Percentiles rank a stretch among this genome's conserved stretches.
phyloP scores from a whole-genome alignment of 2,888 invertebrate species.

The Eupithecia exiguata region DNA sequence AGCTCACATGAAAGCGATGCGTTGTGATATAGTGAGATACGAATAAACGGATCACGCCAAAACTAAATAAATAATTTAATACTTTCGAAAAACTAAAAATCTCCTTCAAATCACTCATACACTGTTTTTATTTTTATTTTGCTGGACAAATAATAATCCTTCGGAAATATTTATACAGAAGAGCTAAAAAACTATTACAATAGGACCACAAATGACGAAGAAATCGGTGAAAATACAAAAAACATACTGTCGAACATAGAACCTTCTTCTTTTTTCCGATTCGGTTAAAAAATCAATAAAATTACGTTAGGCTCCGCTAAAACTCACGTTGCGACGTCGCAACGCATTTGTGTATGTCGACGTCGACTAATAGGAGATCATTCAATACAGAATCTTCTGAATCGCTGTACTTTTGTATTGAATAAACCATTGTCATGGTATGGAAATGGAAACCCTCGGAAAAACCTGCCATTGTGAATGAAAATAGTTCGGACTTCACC shows the following conservation, averaged over 20 bases:
- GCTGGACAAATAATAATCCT: no score
- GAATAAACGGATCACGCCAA: not conserved
- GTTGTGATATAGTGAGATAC: not conserved
- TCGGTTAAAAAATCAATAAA: not conserved
- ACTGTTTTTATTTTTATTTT: no score
- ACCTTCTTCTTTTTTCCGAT: not conserved
- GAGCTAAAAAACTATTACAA: no score
- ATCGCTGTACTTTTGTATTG: conserved; percentile 27
- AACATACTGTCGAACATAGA: not conserved
- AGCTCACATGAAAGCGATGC: conserved; percentile 16
- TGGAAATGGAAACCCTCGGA: conserved; percentile 27
- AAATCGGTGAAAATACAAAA: not conserved
- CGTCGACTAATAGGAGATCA: conserved; percentile 10
- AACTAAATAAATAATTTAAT: not conserved
- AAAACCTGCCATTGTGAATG: conserved; percentile 30
- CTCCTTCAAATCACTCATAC: not conserved
- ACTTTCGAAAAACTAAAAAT: not conserved
- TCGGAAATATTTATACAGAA: no score
- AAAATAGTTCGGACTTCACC: not conserved
- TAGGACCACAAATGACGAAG: not conserved
- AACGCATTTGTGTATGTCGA: not conserved
- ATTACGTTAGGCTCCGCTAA: not conserved
- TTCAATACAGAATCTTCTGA: conserved; percentile 23
- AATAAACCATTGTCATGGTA: conserved; percentile 21
- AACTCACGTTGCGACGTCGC: not conserved